Conservation (phyloP, 1,140 invertebrate species). For the Coelopa frigida region DNA sequence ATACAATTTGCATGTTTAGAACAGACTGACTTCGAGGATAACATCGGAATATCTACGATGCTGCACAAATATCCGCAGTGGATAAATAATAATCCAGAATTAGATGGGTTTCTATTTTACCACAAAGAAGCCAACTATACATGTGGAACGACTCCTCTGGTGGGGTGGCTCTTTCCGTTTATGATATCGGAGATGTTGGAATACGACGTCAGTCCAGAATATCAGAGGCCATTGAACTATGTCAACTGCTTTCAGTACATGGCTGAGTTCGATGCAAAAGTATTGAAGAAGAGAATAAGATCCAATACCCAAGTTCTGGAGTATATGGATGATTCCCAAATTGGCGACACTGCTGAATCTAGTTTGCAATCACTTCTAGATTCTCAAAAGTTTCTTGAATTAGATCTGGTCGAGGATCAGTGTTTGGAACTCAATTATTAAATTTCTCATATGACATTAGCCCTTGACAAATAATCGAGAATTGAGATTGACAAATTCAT, state of each 20-base stretch:
- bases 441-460: too few species aligned
- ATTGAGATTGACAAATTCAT: too few species aligned
- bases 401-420: too few species aligned
- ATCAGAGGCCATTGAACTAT: conserved; percentile 47
- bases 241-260: conserved; percentile 46
- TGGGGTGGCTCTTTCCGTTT: conserved; percentile 80
- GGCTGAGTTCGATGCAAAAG: conserved; percentile 43
- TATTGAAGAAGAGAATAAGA: too few species aligned
- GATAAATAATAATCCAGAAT: conserved; percentile 34
- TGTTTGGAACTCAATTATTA: too few species aligned
- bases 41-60: conserved; percentile 15
- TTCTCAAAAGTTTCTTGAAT: too few species aligned
- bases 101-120: conserved; percentile 79
- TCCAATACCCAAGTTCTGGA: too few species aligned
- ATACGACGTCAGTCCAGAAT: conserved; percentile 45
- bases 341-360: too few species aligned
- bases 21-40: conserved; percentile 28
- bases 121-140: conserved; percentile 72
- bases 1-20: conserved; percentile 23
- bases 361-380: too few species aligned
- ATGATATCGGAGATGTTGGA: conserved; percentile 75
- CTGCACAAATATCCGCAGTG: conserved; percentile 30
- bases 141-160: conserved; percentile 71
- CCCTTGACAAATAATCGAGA: too few species aligned
- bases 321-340: too few species aligned